Evolutionary conservation across 1,140 invertebrate species (phyloP).

Genomic region (Rhagoletis pomonella): DNA sequence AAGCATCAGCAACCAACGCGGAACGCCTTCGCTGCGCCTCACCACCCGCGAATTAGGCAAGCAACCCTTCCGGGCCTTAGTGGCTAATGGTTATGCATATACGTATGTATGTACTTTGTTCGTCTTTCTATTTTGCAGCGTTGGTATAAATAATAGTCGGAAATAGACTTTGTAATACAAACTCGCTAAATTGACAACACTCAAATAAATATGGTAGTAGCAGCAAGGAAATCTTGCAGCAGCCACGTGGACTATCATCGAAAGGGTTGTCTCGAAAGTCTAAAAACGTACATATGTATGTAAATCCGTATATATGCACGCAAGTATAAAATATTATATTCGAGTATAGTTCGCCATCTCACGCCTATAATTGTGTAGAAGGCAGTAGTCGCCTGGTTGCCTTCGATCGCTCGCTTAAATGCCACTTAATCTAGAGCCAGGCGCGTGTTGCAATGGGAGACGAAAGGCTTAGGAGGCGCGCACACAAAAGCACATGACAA

Average conservation of each 20-base stretch:
- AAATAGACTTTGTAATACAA: background rate
- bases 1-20: conserved; percentile 35
- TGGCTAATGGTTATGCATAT: background rate
- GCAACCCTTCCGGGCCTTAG: background rate
- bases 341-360: background rate
- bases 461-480: conserved; percentile 20
- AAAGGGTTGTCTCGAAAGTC: conserved; percentile 13
- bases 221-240: conserved; percentile 2
- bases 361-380: background rate
- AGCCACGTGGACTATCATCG: background rate
- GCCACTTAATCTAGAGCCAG: conserved; percentile 40
- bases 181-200: conserved; percentile 47
- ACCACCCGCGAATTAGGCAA: background rate
- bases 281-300: background rate
- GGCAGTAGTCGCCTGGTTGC: background rate
- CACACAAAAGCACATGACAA: background rate
- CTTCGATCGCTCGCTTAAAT: background rate
- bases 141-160: background rate
- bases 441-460: conserved; percentile 8
- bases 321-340: too few species aligned
- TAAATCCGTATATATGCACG: background rate
- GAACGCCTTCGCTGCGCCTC: background rate
- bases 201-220: conserved; percentile 41
- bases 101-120: too few species aligned
- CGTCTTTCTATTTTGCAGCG: background rate